These are phyloP conservation scores for Phalacrocorax carbo DNA, from an alignment of 2,113 vertebrate species.

Conservation along the genomic window DNA sequence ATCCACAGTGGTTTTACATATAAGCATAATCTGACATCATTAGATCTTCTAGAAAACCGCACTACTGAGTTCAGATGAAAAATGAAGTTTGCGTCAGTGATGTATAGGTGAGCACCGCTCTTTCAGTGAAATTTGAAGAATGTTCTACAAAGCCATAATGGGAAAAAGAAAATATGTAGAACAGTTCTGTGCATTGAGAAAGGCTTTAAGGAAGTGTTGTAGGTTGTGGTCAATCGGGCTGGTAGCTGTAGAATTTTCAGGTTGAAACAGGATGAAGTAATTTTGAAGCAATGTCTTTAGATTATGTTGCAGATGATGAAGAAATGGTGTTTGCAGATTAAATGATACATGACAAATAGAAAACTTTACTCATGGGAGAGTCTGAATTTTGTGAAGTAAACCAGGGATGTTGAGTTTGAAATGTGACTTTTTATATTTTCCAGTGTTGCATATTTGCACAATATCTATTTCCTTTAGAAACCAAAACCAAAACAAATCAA, in stretches of 20 bases:
- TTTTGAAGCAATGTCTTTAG: neutral
- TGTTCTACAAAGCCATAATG: neutral
- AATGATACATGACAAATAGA: neutral
- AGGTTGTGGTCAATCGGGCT: neutral
- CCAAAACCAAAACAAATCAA: neutral
- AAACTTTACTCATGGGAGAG: neutral
- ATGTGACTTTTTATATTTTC: neutral
- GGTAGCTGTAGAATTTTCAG: neutral
- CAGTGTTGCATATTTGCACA: neutral
- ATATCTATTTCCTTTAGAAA: neutral
- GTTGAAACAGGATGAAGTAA: neutral
- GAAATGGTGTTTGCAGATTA: neutral
- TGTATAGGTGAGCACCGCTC: neutral
- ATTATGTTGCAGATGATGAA: neutral
- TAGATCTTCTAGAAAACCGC: neutral
- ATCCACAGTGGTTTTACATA: neutral
- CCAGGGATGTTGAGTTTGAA: neutral
- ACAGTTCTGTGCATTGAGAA: neutral
- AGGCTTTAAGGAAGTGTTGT: neutral
- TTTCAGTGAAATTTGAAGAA: neutral
- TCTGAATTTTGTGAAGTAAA: neutral
- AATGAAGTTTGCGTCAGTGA: neutral
- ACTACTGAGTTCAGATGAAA: neutral
- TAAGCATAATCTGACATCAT: neutral
- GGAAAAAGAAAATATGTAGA: neutral